Evolutionary conservation across 2,797 vertebrate genomes (phyloP), one percentile per base, ranked within the genome.

Genomic region (Schizopygopsis malacanthus): DNA sequence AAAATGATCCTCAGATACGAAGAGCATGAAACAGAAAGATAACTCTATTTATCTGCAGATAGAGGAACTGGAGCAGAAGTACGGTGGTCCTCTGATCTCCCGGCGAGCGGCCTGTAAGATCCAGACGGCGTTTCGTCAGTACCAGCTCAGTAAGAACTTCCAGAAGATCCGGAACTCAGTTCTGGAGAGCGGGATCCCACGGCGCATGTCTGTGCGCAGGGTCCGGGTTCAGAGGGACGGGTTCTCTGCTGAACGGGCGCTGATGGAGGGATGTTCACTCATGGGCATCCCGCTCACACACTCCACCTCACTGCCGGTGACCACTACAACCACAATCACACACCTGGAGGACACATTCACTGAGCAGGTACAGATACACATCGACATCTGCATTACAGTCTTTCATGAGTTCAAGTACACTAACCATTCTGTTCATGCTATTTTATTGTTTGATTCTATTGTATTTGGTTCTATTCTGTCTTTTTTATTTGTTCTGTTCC

Each of bases 61-160:
- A 89, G 98, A 99, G 94, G 98, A 99, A 94, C 90, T 99, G 95
- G 98, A 99, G 92, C 98, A 98, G 94, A 99, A 98, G 82, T 99
- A 99, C 11, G 98, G 98, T 4, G 98, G 98, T 59, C 97, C 99
- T 88, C 93, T 99, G 86, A 98, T 99, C 63, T 97, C 98, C 8
- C 96, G 98, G 70, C 94, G 97, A 12, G 98, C 98, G 4, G 98
- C 98, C 45, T 98, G 98, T 89, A 98, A 98, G 80, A 99, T 99
- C 90, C 98, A 99, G 93, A 99, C 96, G 0, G 98, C 98, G 1
- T 99, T 99, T 94, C 96, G 98, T 85, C 98, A 99, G 93, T 99
- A 99, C 91, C 98, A 99, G 93, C 97, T 99, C 90, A 99, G 98
- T 95, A 98, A 98, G 94, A 99, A 99, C 95, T 99, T 99, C 79